phyloP scores from a whole-genome alignment of 2,113 vertebrate genomes.

The Lontra canadensis region DNA sequence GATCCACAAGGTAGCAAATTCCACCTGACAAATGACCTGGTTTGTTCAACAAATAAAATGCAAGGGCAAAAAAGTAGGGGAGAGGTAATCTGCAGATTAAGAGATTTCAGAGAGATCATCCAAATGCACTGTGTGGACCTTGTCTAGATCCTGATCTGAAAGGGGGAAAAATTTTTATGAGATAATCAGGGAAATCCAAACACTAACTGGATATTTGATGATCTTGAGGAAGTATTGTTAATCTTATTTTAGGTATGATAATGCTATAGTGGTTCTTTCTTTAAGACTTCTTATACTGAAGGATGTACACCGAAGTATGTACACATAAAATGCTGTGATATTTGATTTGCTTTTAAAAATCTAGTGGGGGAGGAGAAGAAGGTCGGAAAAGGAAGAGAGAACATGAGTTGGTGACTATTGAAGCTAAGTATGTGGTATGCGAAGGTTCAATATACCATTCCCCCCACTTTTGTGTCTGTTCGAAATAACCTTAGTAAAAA shows the following conservation, averaged over 20 bases:
- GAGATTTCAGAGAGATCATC: neutral
- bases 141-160: neutral
- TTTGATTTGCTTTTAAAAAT: neutral
- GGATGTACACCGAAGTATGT: neutral
- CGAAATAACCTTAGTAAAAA: slow-evolving; percentile 7
- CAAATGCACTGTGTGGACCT: neutral
- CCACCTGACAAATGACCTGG: neutral
- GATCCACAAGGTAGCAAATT: neutral
- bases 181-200: slow-evolving; percentile 25
- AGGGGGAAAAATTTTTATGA: neutral
- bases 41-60: neutral
- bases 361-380: neutral
- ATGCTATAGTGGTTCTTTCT: neutral
- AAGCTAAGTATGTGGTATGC: neutral
- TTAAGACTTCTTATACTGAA: neutral
- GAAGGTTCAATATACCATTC: accelerated
- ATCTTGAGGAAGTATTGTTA: neutral
- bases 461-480: neutral
- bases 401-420: neutral
- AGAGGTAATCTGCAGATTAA: neutral
- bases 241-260: slow-evolving; percentile 19
- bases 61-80: neutral
- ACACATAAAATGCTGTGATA: neutral
- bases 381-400: neutral
- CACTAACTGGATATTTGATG: neutral